These are phyloP conservation scores for Grammomys dolichurus DNA, from an alignment of 2,113 vertebrate species.

Conservation along the genomic window DNA sequence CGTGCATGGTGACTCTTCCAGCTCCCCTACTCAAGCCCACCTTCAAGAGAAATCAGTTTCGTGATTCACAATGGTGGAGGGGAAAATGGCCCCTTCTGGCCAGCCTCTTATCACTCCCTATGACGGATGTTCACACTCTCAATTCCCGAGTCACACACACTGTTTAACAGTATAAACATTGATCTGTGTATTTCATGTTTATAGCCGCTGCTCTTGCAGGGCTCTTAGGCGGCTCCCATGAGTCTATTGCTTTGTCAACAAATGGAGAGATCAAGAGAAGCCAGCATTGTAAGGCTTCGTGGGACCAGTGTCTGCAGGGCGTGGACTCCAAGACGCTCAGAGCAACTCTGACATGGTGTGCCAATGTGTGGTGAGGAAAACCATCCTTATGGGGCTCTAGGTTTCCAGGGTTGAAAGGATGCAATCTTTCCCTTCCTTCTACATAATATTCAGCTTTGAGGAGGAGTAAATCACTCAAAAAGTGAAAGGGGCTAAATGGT, in stretches of 20 bases:
- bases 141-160: background rate
- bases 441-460: background rate
- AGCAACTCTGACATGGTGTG: background rate
- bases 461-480: background rate
- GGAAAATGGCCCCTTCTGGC: background rate
- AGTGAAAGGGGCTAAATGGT: background rate
- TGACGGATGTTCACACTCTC: background rate
- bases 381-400: rapidly evolving
- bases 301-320: background rate
- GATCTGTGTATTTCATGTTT: conserved; percentile 43
- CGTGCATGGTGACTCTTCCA: background rate
- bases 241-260: background rate
- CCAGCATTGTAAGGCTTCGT: background rate
- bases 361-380: background rate
- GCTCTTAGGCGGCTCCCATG: background rate
- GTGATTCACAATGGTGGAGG: background rate
- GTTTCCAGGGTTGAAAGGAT: background rate
- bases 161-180: conserved; percentile 38
- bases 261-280: background rate
- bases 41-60: background rate
- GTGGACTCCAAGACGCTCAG: background rate
- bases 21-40: background rate
- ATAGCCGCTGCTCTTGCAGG: background rate
- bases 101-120: background rate
- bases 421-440: background rate